Percentiles rank a stretch among this genome's conserved stretches.
Evolutionary conservation across 2,113 vertebrate genomes (phyloP).

Genomic region (Lasiurus borealis): DNA sequence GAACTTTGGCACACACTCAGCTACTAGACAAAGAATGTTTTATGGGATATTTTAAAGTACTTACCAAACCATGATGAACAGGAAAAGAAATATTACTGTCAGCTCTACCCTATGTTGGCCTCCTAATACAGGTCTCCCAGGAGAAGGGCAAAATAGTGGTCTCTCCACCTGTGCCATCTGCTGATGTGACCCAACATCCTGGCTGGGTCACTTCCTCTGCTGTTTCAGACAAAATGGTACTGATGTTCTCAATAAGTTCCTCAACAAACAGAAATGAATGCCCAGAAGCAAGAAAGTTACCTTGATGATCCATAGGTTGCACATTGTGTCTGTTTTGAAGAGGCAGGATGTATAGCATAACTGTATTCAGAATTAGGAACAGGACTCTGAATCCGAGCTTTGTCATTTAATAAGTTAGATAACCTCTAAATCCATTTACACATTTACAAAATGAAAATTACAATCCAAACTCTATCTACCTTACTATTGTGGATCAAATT

Average conservation of each 20-base stretch:
- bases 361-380: background rate
- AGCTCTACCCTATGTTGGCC: slow-evolving; percentile 30
- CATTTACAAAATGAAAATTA: background rate
- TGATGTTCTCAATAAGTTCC: slow-evolving; percentile 33
- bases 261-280: slow-evolving; percentile 29
- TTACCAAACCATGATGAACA: slow-evolving; percentile 36
- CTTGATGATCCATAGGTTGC: accelerated
- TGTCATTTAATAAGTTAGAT: too few species aligned
- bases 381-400: background rate
- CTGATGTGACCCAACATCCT: slow-evolving; percentile 55
- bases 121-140: background rate
- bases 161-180: background rate
- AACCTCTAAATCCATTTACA: background rate
- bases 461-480: background rate
- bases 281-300: slow-evolving; percentile 1
- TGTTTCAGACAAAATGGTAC: slow-evolving; percentile 41
- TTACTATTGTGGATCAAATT: background rate
- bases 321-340: background rate
- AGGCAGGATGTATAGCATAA: background rate
- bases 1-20: background rate
- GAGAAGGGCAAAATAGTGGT: background rate
- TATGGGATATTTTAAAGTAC: slow-evolving; percentile 32
- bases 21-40: slow-evolving; percentile 24
- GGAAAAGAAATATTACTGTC: slow-evolving; percentile 60
- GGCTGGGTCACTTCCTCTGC: slow-evolving; percentile 59